Conservation (phyloP, 2,888 invertebrate genomes). For the Agrilus mali region DNA sequence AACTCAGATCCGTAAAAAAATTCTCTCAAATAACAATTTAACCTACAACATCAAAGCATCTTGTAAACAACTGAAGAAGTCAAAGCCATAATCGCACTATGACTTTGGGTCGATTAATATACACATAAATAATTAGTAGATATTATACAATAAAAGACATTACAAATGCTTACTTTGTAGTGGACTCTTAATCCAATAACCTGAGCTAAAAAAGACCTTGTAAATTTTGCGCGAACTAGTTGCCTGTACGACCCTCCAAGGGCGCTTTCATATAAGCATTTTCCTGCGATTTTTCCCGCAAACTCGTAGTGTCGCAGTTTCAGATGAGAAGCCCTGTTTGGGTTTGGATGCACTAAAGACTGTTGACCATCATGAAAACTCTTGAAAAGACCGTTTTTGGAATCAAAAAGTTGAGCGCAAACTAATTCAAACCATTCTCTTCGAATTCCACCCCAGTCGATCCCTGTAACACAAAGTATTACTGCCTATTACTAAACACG, state of each 20-base stretch:
- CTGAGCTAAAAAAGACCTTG: slow-evolving; percentile 86
- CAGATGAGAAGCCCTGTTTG: slow-evolving; percentile 57
- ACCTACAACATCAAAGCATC: no score
- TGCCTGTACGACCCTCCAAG: slow-evolving; percentile 81
- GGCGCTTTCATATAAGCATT: slow-evolving; percentile 88
- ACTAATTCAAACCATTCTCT: slow-evolving; percentile 92
- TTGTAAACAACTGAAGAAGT: no score
- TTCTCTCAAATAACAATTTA: no score
- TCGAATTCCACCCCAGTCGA: slow-evolving; percentile 89
- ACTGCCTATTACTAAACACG: not conserved
- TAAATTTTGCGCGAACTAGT: slow-evolving; percentile 79
- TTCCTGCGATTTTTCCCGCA: slow-evolving; percentile 87
- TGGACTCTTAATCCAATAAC: slow-evolving; percentile 86
- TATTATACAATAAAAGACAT: not conserved
- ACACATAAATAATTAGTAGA: no score
- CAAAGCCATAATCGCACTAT: no score
- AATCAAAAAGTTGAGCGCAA: slow-evolving; percentile 78
- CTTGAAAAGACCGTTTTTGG: slow-evolving; percentile 68
- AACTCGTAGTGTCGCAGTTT: slow-evolving; percentile 86
- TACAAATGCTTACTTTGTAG: slow-evolving; percentile 55
- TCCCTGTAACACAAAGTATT: slow-evolving; percentile 40
- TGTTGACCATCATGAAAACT: slow-evolving; percentile 78
- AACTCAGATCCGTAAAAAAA: no score
- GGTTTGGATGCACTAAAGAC: slow-evolving; percentile 84
- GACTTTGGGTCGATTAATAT: no score